Evolutionary conservation across 2,797 vertebrate genomes (phyloP).

Genomic region (Champsocephalus gunnari): DNA sequence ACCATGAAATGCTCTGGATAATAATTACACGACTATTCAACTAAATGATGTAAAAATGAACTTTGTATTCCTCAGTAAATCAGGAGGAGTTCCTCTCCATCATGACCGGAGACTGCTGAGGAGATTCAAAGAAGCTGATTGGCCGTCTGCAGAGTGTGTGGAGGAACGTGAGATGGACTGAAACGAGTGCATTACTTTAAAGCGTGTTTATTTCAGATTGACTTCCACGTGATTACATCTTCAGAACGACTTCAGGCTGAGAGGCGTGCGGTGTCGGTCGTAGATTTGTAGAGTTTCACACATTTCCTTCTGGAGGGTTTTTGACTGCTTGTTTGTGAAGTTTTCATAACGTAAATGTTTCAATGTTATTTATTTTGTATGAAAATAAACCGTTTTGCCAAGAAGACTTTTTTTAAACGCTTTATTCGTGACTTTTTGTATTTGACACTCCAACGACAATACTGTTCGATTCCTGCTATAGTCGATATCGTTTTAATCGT

Average conservation of each 20-base stretch:
- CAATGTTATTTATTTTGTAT: slow-evolving; percentile 62
- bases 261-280: background rate
- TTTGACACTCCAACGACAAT: too few species aligned
- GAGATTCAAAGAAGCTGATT: background rate
- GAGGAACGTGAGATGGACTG: too few species aligned
- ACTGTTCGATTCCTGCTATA: too few species aligned
- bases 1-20: too few species aligned
- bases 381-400: slow-evolving; percentile 48
- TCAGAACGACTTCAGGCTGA: background rate
- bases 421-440: background rate
- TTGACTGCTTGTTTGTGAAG: background rate
- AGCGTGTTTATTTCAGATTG: background rate
- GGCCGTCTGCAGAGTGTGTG: background rate
- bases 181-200: too few species aligned
- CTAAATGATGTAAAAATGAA: background rate
- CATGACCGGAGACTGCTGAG: slow-evolving; percentile 75
- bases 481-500: background rate
- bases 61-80: slow-evolving; percentile 67
- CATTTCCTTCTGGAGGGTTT: background rate
- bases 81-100: slow-evolving; percentile 83
- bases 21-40: too few species aligned
- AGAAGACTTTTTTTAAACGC: background rate
- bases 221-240: background rate
- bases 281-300: background rate
- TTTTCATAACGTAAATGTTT: slow-evolving; percentile 19